Conservation (phyloP, 1,140 invertebrate genomes). For the Drosophila ambigua region DNA sequence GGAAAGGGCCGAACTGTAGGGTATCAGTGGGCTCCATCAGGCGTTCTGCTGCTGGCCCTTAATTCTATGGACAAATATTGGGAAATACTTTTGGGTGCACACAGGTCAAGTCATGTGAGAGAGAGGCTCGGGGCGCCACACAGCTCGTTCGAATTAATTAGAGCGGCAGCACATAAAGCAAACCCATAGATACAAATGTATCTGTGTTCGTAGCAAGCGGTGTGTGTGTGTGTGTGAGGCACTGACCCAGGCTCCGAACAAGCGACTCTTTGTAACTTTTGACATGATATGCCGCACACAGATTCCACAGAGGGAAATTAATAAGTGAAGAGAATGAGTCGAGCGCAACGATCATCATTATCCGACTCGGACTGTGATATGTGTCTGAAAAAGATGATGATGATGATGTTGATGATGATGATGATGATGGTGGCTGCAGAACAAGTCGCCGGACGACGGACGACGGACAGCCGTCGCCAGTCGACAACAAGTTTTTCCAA, state of each 20-base stretch:
- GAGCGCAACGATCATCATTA: constrained; percentile 33
- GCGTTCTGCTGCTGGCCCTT: constrained; percentile 36
- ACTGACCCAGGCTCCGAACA: constrained; percentile 62
- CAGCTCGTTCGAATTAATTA: constrained; percentile 69
- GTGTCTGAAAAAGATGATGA: constrained; percentile 20
- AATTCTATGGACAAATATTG: constrained; percentile 42
- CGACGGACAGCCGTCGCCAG: constrained; percentile 14
- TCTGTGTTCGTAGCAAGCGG: neutral
- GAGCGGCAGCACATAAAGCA: constrained; percentile 46
- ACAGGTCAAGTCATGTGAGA: constrained; percentile 28
- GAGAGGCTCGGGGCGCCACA: neutral
- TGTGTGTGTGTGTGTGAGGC: constrained; percentile 5
- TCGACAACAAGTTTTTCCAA: constrained; percentile 72
- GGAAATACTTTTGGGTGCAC: constrained; percentile 22
- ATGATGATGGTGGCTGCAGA: constrained; percentile 46
- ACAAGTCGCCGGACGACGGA: constrained; percentile 44
- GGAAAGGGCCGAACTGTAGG: neutral
- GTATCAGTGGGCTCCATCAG: constrained; percentile 22
- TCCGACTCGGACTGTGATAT: constrained; percentile 5
- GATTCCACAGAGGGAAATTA: constrained; percentile 67
- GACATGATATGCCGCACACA: constrained; percentile 71
- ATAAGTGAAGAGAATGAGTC: constrained; percentile 51
- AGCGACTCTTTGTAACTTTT: constrained; percentile 73
- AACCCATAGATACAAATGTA: constrained; percentile 33
- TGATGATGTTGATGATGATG: constrained; percentile 22